Base-by-base conservation (phyloP, 2,797 vertebrate genomes). In the Emydoidea blandingii region DNA sequence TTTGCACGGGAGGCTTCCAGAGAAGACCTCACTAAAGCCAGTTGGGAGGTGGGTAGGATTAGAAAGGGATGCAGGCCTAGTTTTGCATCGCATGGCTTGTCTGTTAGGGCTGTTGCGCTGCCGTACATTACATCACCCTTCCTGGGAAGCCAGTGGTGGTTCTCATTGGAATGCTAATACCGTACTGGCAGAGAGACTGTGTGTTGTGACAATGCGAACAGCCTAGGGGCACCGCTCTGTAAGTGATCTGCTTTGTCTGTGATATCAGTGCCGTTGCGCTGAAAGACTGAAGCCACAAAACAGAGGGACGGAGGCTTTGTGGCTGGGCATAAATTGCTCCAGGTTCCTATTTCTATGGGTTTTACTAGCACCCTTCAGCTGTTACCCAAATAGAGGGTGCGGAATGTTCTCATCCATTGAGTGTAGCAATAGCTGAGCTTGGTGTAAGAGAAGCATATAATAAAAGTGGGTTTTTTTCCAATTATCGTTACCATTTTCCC, bases 181-280 rank as follows among this genome's bases (percentile, higher is more conserved):
- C 2, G 3, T 65, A 23, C 1, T 8, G 47, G 11, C 1, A 85
- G 68, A 78, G 27, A 1, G 1, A 18, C 41, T 3, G 6, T 0
- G 85, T 53, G 85, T 53, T 41, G 83, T 2, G 21, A 2, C 34
- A 47, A 31, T 16, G 41, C 59, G 37, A 34, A 19, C 27, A 52
- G 79, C 79, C 50, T 2, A 53, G 47, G 57, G 29, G 27, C 1
- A 0, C 29, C 7, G 83, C 16, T 12, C 47, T 52, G 86, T 8
- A 0, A 27, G 37, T 10, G 53, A 57, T 18, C 23, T 57, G 25
- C 8, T 6, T 18, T 41, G 25, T 15, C 53, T 18, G 25, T 18
- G 15, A 1, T 0, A 50, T 5, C 34, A 0, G 0, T 0, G 29
- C 34, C 0, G 0, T 2, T 2, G 47, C 25, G 0, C 29, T 0